These are phyloP conservation scores for Nasonia longicornis DNA, from an alignment of 1,140 invertebrate genomes.

Conservation along the genomic window DNA sequence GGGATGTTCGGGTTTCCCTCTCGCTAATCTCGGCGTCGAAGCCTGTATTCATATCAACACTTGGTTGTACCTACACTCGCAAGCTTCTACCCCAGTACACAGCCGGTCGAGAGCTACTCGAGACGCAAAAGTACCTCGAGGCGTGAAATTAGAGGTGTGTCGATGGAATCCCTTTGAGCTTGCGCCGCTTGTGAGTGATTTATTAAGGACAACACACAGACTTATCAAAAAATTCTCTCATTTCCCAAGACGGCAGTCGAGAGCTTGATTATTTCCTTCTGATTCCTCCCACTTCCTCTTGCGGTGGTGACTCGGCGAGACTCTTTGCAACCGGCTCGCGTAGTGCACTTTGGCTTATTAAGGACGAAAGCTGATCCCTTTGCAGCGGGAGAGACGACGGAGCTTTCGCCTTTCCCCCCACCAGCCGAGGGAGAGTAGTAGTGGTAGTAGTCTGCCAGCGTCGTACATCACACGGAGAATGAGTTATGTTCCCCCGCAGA, in stretches of 20 bases:
- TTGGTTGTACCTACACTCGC: background rate
- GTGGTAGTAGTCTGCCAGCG: slow-evolving; percentile 42
- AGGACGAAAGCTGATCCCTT: slow-evolving; percentile 52
- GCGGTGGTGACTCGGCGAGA: slow-evolving; percentile 10
- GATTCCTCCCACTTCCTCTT: background rate
- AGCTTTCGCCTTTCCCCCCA: background rate
- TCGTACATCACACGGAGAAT: slow-evolving; percentile 30
- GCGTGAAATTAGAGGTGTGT: background rate
- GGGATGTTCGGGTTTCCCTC: slow-evolving; percentile 43
- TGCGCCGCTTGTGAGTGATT: slow-evolving; percentile 1
- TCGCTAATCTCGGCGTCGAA: slow-evolving; percentile 34
- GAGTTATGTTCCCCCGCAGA: slow-evolving; percentile 27
- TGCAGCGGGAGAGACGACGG: background rate
- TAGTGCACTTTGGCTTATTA: slow-evolving; percentile 65
- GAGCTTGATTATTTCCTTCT: background rate
- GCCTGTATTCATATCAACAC: slow-evolving; percentile 36
- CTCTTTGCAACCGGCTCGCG: slow-evolving; percentile 61
- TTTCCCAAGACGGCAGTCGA: background rate
- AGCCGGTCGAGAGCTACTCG: background rate
- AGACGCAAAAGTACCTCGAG: slow-evolving; percentile 5
- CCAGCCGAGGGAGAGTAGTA: slow-evolving; percentile 27
- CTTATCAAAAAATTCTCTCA: background rate
- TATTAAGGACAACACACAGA: too few relatives aligned
- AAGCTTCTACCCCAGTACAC: background rate
- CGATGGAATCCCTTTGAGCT: background rate